Evolutionary conservation across 2,888 invertebrate genomes (phyloP).

Genomic region (Trimorus sp.): DNA sequence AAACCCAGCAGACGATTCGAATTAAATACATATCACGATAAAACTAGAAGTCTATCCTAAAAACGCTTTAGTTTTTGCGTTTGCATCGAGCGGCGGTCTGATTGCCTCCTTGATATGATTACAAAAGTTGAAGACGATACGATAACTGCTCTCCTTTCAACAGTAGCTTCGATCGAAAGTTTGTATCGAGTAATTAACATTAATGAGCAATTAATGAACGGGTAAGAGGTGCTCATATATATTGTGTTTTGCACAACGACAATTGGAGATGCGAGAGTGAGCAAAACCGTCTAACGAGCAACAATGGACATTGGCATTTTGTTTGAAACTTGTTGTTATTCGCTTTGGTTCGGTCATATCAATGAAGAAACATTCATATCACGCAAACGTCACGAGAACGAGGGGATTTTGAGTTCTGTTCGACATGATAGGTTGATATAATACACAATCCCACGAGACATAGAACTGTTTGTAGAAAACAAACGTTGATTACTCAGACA

Average conservation of each 20-base stretch:
- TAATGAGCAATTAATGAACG: neutral
- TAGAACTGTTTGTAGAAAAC: conserved; percentile 57
- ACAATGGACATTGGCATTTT: conserved; percentile 10
- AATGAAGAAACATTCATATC: conserved; percentile 41
- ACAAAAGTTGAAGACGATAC: neutral
- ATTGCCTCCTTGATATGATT: neutral
- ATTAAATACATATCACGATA: too few species aligned
- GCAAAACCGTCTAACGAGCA: neutral
- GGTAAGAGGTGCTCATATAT: conserved; percentile 16
- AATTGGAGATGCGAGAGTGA: conserved; percentile 10
- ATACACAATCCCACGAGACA: conserved; percentile 41
- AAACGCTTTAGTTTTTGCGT: too few species aligned
- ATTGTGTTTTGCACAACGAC: conserved; percentile 35
- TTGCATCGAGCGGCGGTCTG: neutral
- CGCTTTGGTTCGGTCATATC: conserved; percentile 24
- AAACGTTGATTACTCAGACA: conserved; percentile 52
- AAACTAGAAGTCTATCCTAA: too few species aligned
- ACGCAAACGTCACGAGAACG: neutral
- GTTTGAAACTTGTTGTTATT: neutral
- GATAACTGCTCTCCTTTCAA: neutral
- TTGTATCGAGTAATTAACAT: neutral
- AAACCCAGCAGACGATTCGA: too few species aligned
- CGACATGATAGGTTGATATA: conserved; percentile 33
- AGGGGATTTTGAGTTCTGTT: conserved; percentile 27
- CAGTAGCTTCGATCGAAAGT: neutral